These are phyloP conservation scores for Eretmocerus hayati DNA, from an alignment of 2,888 invertebrate species.

Conservation along the genomic window DNA sequence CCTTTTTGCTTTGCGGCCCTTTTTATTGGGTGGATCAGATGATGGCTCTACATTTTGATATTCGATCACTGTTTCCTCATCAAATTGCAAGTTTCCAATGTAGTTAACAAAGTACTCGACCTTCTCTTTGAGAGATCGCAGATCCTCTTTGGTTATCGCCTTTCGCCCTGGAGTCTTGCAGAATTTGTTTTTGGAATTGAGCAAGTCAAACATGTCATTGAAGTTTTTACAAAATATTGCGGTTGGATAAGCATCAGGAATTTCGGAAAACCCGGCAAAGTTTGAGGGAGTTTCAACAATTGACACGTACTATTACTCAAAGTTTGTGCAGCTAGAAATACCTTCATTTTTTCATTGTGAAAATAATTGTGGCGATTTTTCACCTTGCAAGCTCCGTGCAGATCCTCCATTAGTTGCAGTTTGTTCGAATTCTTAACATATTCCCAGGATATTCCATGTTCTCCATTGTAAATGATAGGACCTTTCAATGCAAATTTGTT, in stretches of 20 bases:
- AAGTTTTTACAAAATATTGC: constrained; percentile 21
- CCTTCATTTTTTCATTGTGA: constrained; percentile 25
- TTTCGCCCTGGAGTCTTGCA: constrained; percentile 6
- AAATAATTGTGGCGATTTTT: constrained; percentile 21
- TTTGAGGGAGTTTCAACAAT: constrained; percentile 19
- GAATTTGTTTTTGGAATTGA: constrained; percentile 24
- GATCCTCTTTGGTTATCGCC: constrained; percentile 1
- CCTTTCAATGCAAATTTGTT: constrained; percentile 20
- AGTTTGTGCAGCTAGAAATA: no score
- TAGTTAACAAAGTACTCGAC: not conserved
- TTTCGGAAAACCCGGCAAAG: not conserved
- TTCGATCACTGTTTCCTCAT: no score
- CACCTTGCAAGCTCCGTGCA: constrained; percentile 28
- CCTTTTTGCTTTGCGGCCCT: no score
- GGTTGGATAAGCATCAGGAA: constrained; percentile 15
- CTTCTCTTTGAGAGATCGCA: constrained; percentile 4
- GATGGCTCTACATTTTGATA: no score
- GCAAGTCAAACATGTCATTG: constrained; percentile 29
- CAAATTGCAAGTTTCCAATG: no score
- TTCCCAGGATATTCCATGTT: not conserved
- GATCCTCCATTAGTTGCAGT: constrained; percentile 24
- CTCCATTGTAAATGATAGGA: not conserved
- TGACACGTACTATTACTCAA: constrained; percentile 25
- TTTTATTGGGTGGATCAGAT: no score
- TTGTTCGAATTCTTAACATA: not conserved